These are phyloP conservation scores for Oreocharis arfaki DNA, from an alignment of 2,113 vertebrate genomes.

Conservation along the genomic window DNA sequence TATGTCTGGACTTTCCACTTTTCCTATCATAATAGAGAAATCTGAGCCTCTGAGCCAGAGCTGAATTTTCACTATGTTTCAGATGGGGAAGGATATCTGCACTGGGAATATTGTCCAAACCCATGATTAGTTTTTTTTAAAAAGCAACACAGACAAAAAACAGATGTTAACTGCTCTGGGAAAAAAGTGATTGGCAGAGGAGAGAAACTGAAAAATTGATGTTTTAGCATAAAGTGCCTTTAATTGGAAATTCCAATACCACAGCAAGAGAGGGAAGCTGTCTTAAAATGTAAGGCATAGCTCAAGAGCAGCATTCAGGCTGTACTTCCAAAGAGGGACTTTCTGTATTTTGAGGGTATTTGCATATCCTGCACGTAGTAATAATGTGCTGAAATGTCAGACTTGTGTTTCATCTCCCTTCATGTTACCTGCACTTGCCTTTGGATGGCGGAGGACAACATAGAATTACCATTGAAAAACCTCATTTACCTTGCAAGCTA, in stretches of 20 bases:
- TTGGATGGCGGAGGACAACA: neutral
- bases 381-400: neutral
- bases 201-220: neutral
- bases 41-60: neutral
- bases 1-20: neutral
- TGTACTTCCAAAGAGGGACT: neutral
- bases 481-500: neutral
- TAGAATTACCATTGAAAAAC: slow-evolving; percentile 22
- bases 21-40: neutral
- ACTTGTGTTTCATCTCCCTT: neutral
- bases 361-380: neutral
- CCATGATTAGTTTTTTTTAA: neutral
- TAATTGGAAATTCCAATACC: neutral
- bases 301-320: neutral
- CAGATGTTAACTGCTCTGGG: slow-evolving; percentile 1
- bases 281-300: neutral
- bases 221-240: neutral
- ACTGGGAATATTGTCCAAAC: neutral
- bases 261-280: neutral
- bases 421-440: neutral
- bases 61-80: neutral
- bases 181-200: neutral
- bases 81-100: neutral
- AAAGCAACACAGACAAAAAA: neutral
- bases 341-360: neutral